A percentile compares a stretch with the other conserved stretches of the same genome.
Evolutionary conservation across 1,140 invertebrate genomes (phyloP).

Genomic region (Dryas iulia): DNA sequence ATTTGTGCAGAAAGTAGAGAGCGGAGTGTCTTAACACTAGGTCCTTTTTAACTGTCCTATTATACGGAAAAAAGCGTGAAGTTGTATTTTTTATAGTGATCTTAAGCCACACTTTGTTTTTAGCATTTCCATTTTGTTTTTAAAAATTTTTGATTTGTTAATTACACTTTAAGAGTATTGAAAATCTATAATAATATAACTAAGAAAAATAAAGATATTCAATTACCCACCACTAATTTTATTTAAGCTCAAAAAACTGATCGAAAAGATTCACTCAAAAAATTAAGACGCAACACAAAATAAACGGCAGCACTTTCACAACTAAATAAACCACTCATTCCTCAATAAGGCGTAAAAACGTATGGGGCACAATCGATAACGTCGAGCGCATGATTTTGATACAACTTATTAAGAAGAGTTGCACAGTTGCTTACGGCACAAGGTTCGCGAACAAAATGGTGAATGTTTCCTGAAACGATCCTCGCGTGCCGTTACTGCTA

Average conservation of each 20-base stretch:
- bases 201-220: neutral
- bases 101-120: no score
- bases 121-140: no score
- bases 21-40: no score
- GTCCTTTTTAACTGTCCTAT: no score
- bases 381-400: slow-evolving; percentile 37
- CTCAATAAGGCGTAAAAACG: slow-evolving; percentile 32
- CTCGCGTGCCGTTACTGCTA: slow-evolving; percentile 62
- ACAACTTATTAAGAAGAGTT: slow-evolving; percentile 34
- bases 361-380: slow-evolving; percentile 34
- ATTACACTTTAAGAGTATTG: no score
- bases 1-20: no score
- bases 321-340: slow-evolving; percentile 39
- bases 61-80: no score
- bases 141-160: no score
- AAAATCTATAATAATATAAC: no score
- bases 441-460: slow-evolving; percentile 69
- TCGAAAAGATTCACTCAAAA: slow-evolving; percentile 14
- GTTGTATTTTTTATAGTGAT: no score
- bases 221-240: slow-evolving; percentile 24
- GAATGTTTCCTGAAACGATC: slow-evolving; percentile 73
- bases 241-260: slow-evolving; percentile 9
- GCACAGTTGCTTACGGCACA: slow-evolving; percentile 49
- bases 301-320: slow-evolving; percentile 51
- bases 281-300: slow-evolving; percentile 9